Evolutionary conservation across 2,113 vertebrate genomes (phyloP).

Genomic region (Sterrhoptilus dennistouni): DNA sequence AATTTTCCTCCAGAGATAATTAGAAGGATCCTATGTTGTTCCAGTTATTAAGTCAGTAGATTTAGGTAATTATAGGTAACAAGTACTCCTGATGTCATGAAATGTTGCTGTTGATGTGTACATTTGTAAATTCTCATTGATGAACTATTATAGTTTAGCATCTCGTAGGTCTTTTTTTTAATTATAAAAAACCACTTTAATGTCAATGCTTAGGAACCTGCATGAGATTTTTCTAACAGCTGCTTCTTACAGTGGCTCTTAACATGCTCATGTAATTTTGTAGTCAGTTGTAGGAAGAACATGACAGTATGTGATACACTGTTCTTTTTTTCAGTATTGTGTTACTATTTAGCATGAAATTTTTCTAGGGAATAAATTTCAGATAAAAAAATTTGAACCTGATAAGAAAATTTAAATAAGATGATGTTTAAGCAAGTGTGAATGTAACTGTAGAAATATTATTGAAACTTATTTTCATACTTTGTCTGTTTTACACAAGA

Average conservation of each 20-base stretch:
- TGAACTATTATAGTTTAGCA: not conserved
- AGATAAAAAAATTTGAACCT: not conserved
- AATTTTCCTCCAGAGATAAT: not conserved
- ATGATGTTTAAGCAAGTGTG: not conserved
- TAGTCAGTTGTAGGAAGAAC: not conserved
- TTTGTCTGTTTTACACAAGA: not conserved
- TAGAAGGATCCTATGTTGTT: not conserved
- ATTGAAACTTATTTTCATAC: not conserved
- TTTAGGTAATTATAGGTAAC: not conserved
- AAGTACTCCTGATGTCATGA: not conserved
- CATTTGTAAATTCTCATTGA: not conserved
- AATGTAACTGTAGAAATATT: not conserved
- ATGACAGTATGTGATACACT: accelerated
- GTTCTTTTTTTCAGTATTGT: not conserved
- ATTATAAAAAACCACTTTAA: not conserved
- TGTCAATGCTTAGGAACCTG: not conserved
- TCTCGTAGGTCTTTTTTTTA: not conserved
- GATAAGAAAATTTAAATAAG: not conserved
- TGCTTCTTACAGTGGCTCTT: not conserved
- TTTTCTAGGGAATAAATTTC: not conserved
- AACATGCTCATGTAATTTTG: not conserved
- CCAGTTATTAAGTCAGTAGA: not conserved
- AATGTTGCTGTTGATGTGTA: not conserved
- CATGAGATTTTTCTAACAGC: not conserved
- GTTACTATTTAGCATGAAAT: not conserved